Percentiles rank a stretch among this genome's conserved stretches.
Conservation (phyloP, 2,113 vertebrate species). For the Mugil cephalus region DNA sequence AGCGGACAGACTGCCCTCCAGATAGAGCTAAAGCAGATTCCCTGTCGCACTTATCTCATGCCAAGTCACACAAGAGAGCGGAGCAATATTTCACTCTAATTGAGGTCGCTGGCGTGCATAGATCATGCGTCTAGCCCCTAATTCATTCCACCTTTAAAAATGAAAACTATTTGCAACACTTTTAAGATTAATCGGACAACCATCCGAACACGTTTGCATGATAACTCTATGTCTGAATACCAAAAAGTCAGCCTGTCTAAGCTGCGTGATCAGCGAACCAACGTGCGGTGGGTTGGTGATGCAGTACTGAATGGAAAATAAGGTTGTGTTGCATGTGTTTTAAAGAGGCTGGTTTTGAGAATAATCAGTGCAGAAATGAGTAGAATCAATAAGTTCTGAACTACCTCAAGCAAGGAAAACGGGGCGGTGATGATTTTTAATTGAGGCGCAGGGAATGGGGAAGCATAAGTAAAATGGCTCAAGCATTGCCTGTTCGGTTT, state of each 20-base stretch:
- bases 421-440: constrained; percentile 25
- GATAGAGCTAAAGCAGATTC: constrained; percentile 64
- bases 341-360: constrained; percentile 16
- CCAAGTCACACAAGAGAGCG: constrained; percentile 68
- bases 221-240: constrained; percentile 2
- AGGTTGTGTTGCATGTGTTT: constrained; percentile 7
- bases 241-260: constrained; percentile 7
- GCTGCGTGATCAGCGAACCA: neutral
- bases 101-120: constrained; percentile 60
- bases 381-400: constrained; percentile 52
- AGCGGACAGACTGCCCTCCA: constrained; percentile 67
- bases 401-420: constrained; percentile 39
- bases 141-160: constrained; percentile 18
- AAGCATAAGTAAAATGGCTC: neutral
- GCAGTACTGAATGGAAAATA: neutral
- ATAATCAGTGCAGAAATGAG: constrained; percentile 23
- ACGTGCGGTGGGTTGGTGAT: neutral
- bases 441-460: constrained; percentile 41
- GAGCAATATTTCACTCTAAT: constrained; percentile 74
- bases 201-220: neutral
- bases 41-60: constrained; percentile 67
- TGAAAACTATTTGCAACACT: constrained; percentile 38
- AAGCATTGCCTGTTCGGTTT: neutral
- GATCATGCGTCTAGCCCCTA: constrained; percentile 26
- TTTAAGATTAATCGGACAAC: constrained; percentile 29